These are phyloP conservation scores for Capreolus pygargus DNA, from an alignment of 2,113 vertebrate species.

Conservation along the genomic window DNA sequence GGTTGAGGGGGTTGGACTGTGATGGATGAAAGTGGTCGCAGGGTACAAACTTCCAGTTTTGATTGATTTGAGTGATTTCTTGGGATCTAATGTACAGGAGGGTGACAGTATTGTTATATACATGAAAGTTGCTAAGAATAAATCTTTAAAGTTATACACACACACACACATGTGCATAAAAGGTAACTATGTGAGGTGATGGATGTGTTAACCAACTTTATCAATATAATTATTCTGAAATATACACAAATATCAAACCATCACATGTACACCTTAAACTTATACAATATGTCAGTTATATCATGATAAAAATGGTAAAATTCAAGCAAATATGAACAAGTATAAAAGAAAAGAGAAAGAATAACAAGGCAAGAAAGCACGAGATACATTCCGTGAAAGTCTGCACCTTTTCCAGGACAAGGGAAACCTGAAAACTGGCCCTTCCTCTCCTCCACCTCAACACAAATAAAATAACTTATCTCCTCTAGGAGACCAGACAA, in stretches of 20 bases:
- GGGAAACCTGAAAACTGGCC: not conserved
- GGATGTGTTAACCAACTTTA: not conserved
- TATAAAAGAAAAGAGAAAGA: not conserved
- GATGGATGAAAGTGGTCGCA: not conserved
- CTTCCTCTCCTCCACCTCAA: rapidly evolving
- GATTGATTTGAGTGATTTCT: not conserved
- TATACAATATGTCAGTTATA: not conserved
- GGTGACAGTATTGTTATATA: not conserved
- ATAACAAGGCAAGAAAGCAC: not conserved
- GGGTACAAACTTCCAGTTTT: not conserved
- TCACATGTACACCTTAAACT: not conserved
- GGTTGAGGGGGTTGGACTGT: rapidly evolving
- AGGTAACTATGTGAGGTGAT: not conserved
- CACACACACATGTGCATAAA: not conserved
- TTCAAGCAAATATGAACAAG: not conserved
- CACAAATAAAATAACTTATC: not conserved
- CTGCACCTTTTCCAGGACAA: not conserved
- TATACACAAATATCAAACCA: not conserved
- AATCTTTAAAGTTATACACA: not conserved
- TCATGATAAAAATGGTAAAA: not conserved
- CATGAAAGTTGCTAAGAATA: not conserved
- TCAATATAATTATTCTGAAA: not conserved
- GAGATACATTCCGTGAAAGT: not conserved
- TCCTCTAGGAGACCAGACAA: not conserved
- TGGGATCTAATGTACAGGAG: not conserved